phyloP scores from a whole-genome alignment of 2,797 vertebrate genomes.

The Melanotaenia maccullochi region DNA sequence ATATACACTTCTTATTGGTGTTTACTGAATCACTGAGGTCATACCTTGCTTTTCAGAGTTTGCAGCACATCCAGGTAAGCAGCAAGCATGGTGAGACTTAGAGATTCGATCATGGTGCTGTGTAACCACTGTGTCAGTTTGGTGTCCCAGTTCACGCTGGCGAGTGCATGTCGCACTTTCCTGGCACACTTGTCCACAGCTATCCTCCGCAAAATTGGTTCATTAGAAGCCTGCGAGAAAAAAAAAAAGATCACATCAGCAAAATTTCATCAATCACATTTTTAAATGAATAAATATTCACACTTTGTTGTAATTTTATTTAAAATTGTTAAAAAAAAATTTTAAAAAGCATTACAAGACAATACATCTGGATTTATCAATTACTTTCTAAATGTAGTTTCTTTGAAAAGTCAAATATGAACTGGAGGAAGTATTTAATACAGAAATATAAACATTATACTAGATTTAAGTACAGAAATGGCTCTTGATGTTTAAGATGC shows the following conservation, averaged over 20 bases:
- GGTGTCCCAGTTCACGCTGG: slow-evolving; percentile 93
- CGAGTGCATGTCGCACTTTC: slow-evolving; percentile 94
- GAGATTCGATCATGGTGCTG: slow-evolving; percentile 91
- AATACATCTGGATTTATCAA: neutral
- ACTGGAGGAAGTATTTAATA: neutral
- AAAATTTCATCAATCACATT: neutral
- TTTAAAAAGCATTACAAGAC: neutral
- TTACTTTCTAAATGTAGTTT: neutral
- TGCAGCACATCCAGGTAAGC: slow-evolving; percentile 97
- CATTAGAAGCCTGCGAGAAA: slow-evolving; percentile 88
- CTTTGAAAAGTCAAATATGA: neutral
- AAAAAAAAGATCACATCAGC: neutral
- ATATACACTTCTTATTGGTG: neutral
- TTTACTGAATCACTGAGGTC: neutral
- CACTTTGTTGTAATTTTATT: neutral
- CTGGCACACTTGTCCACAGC: slow-evolving; percentile 96
- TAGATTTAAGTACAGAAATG: neutral
- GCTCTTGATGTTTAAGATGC: neutral
- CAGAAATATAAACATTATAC: neutral
- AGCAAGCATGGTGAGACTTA: slow-evolving; percentile 94
- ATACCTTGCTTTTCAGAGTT: slow-evolving; percentile 98
- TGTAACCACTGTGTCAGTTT: slow-evolving; percentile 98
- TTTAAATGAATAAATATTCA: neutral
- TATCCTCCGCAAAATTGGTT: slow-evolving; percentile 92
- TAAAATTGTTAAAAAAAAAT: neutral